A percentile compares a stretch with the other conserved stretches of the same genome.
Evolutionary conservation across 2,888 invertebrate genomes (phyloP).

Genomic region (Aporophyla nigra): DNA sequence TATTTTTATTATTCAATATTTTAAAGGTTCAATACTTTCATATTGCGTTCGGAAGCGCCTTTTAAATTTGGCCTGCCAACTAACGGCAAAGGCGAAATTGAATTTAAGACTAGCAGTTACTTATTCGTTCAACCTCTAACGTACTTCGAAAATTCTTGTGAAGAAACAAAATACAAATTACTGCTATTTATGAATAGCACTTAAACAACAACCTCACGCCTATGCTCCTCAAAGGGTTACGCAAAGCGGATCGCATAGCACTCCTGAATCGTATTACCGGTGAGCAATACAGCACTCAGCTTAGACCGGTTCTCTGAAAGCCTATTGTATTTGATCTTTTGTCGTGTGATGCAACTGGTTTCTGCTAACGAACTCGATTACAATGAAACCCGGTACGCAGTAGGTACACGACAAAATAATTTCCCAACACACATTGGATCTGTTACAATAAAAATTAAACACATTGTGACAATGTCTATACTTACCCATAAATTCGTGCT

Average conservation of each 20-base stretch:
- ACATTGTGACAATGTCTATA: neutral
- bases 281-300: neutral
- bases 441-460: neutral
- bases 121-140: neutral
- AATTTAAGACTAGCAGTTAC: neutral
- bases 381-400: neutral
- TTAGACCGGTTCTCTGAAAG: too few relatives aligned
- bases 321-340: neutral
- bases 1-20: slow-evolving; percentile 29
- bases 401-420: neutral
- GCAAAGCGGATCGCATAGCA: neutral
- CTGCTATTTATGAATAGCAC: neutral
- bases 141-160: neutral
- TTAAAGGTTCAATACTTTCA: slow-evolving; percentile 32
- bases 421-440: too few relatives aligned
- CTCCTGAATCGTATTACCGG: neutral
- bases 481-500: neutral
- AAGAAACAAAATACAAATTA: neutral
- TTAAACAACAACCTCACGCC: neutral
- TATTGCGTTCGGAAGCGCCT: slow-evolving; percentile 20
- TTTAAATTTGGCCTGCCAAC: slow-evolving; percentile 22
- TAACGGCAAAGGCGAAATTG: neutral
- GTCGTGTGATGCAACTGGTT: neutral
- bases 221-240: too few relatives aligned
- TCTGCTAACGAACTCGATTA: neutral